Percentiles rank a stretch among this genome's conserved stretches.
Evolutionary conservation across 2,797 vertebrate species (phyloP).

Genomic region (Ctenosaura bakeri): DNA sequence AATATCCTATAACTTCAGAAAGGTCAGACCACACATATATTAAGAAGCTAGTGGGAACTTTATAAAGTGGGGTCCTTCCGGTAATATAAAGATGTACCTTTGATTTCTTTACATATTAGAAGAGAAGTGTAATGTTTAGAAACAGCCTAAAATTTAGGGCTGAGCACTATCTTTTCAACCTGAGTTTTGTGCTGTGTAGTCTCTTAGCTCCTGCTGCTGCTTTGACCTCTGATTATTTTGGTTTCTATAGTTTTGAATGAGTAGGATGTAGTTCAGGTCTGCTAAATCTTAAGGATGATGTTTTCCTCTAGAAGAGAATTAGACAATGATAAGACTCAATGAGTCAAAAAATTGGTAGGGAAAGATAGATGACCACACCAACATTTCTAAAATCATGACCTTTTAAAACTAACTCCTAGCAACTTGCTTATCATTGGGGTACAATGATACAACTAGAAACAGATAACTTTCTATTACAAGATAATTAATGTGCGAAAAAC

Average conservation of each 20-base stretch:
- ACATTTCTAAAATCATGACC: neutral
- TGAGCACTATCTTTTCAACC: neutral
- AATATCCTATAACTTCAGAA: neutral
- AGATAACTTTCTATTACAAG: neutral
- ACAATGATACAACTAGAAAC: neutral
- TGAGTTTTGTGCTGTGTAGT: neutral
- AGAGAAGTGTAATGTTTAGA: neutral
- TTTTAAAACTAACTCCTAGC: neutral
- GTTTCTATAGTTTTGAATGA: neutral
- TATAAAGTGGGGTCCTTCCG: neutral
- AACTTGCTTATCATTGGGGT: neutral
- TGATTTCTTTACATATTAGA: neutral
- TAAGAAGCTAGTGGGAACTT: neutral
- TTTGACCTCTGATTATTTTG: neutral
- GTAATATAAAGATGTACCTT: neutral
- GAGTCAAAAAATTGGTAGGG: too few relatives aligned
- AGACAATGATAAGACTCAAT: neutral
- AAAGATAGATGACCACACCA: neutral
- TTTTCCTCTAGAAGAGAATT: constrained; percentile 1
- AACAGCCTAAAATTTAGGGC: neutral
- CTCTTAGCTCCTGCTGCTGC: neutral
- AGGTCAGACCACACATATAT: neutral
- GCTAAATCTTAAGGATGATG: neutral
- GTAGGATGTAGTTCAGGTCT: neutral
- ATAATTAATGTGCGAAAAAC: neutral